A percentile compares a stretch with the other conserved stretches of the same genome.
phyloP scores from a whole-genome alignment of 2,888 invertebrate species.

The Machimus rusticus region DNA sequence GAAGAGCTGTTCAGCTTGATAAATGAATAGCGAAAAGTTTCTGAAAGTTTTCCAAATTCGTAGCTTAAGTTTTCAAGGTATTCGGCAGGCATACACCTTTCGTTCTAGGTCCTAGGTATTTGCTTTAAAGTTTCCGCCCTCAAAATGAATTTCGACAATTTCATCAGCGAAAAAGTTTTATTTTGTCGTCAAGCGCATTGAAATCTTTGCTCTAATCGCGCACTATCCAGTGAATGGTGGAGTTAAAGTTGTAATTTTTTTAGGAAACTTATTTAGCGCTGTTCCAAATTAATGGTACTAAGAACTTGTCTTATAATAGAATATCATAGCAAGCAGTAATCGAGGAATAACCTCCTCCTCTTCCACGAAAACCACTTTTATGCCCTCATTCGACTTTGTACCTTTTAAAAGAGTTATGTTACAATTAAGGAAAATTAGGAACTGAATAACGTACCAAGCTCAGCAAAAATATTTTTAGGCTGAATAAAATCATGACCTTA shows the following conservation, averaged over 20 bases:
- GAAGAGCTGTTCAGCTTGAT: slow-evolving; percentile 30
- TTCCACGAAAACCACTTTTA: not conserved
- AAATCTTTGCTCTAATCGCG: not conserved
- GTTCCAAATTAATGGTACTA: not conserved
- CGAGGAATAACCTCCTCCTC: too few species aligned
- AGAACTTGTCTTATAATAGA: not conserved
- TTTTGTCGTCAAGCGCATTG: slow-evolving; percentile 12
- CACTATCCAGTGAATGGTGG: not conserved
- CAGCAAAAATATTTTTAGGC: not conserved
- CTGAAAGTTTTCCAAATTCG: slow-evolving; percentile 26
- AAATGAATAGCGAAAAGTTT: slow-evolving; percentile 38
- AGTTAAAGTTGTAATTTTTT: not conserved
- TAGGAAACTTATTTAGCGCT: not conserved
- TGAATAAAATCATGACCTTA: too few species aligned
- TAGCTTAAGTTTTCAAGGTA: slow-evolving; percentile 4
- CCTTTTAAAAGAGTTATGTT: not conserved
- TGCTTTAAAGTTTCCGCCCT: slow-evolving; percentile 21
- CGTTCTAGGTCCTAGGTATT: not conserved
- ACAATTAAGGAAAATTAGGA: not conserved
- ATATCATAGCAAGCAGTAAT: not conserved
- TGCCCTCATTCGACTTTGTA: not conserved
- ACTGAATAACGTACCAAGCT: too few species aligned
- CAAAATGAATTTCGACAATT: slow-evolving; percentile 31
- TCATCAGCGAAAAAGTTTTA: slow-evolving; percentile 26
- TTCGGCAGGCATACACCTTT: slow-evolving; percentile 18